Conservation (phyloP, 2,113 vertebrate genomes). For the Neotragus moschatus region DNA sequence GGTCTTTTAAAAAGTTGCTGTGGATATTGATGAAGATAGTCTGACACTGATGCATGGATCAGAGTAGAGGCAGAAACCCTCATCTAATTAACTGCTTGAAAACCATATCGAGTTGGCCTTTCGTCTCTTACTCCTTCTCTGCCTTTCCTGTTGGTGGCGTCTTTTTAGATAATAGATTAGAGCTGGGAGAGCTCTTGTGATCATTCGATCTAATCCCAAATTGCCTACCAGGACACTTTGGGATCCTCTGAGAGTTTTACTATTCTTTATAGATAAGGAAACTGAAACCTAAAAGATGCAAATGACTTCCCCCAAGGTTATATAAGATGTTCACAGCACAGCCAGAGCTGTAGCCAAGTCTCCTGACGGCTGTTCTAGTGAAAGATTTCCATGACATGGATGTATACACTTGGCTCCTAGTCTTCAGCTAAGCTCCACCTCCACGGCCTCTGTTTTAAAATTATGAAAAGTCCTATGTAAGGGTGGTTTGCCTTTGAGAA, state of each 20-base stretch:
- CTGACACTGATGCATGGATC: not conserved
- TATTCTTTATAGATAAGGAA: not conserved
- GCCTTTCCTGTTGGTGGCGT: not conserved
- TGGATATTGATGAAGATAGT: not conserved
- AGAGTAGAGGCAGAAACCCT: not conserved
- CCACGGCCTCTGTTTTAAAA: not conserved
- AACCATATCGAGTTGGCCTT: not conserved
- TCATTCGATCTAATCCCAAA: not conserved
- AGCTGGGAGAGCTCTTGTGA: not conserved
- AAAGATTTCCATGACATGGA: not conserved
- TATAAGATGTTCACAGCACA: not conserved
- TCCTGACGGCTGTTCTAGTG: not conserved
- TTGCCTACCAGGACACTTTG: not conserved
- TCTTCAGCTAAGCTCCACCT: not conserved
- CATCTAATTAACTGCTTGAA: not conserved
- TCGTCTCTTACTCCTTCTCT: not conserved
- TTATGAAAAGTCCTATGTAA: not conserved
- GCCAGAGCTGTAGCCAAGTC: not conserved
- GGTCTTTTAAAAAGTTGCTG: not conserved
- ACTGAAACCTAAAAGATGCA: slow-evolving; percentile 2
- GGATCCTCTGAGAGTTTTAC: not conserved
- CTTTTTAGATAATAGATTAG: not conserved
- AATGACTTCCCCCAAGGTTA: not conserved
- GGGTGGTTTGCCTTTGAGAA: slow-evolving; percentile 20
- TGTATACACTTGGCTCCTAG: not conserved